These are phyloP conservation scores for Petrolisthes manimaculis DNA, from an alignment of 2,888 invertebrate genomes.

Conservation along the genomic window DNA sequence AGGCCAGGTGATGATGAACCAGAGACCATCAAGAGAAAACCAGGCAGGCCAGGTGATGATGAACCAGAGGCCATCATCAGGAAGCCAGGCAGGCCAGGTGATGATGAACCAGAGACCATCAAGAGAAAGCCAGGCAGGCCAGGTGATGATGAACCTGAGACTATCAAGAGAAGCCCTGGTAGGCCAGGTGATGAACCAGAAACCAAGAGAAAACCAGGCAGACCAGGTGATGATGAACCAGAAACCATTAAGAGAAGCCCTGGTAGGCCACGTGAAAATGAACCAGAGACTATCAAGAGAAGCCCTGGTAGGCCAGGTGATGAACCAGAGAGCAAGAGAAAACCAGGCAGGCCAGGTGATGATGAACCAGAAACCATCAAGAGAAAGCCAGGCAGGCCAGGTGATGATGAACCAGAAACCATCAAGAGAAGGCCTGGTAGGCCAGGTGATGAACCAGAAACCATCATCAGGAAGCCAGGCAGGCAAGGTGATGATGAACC, in stretches of 20 bases:
- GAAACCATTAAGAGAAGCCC: constrained; percentile 19
- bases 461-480: neutral
- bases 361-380: constrained; percentile 19
- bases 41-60: constrained; percentile 23
- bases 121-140: constrained; percentile 35
- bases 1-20: constrained; percentile 33
- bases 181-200: constrained; percentile 40
- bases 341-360: neutral
- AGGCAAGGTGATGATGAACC: neutral
- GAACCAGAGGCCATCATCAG: constrained; percentile 29
- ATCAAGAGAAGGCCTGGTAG: constrained; percentile 12
- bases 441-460: constrained; percentile 19
- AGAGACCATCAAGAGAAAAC: constrained; percentile 7
- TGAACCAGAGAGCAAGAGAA: neutral
- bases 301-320: constrained; percentile 39
- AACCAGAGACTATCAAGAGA: constrained; percentile 22
- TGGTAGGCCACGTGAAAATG: constrained; percentile 8
- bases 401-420: constrained; percentile 23
- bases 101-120: constrained; percentile 35
- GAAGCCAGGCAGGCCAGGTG: constrained; percentile 28
- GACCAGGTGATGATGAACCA: constrained; percentile 30
- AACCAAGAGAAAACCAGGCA: constrained; percentile 8
- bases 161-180: constrained; percentile 17
- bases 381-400: neutral
- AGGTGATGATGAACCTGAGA: constrained; percentile 39